Evolutionary conservation across 1,140 invertebrate genomes (phyloP).

Genomic region (Zaprionus kolodkinae): DNA sequence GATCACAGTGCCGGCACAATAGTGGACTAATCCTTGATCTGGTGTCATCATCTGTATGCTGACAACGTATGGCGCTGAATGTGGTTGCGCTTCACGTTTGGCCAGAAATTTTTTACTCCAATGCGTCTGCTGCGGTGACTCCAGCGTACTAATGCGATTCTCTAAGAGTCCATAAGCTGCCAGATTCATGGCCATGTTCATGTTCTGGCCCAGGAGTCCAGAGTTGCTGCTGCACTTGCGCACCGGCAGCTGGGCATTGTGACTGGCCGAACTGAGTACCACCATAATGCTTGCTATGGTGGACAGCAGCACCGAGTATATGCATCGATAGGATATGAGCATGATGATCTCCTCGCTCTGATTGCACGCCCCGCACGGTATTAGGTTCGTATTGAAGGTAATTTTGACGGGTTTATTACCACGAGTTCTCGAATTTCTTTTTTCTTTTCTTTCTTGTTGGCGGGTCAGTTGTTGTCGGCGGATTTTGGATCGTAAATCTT

Average conservation of each 20-base stretch:
- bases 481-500: slow-evolving; percentile 21
- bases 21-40: slow-evolving; percentile 73
- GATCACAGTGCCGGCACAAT: slow-evolving; percentile 80
- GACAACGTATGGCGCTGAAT: slow-evolving; percentile 83
- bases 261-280: slow-evolving; percentile 60
- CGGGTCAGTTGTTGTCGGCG: slow-evolving; percentile 14
- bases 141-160: slow-evolving; percentile 69
- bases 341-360: slow-evolving; percentile 75
- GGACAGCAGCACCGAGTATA: slow-evolving; percentile 67
- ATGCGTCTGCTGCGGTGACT: slow-evolving; percentile 62
- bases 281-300: slow-evolving; percentile 79
- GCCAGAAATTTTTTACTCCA: slow-evolving; percentile 78
- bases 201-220: slow-evolving; percentile 4
- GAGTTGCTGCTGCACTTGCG: slow-evolving; percentile 60
- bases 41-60: slow-evolving; percentile 78
- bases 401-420: slow-evolving; percentile 58
- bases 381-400: slow-evolving; percentile 51
- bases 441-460: background rate
- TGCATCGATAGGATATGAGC: slow-evolving; percentile 70
- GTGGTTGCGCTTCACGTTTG: slow-evolving; percentile 73
- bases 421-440: slow-evolving; percentile 14
- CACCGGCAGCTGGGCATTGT: slow-evolving; percentile 59
- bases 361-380: slow-evolving; percentile 73
- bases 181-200: slow-evolving; percentile 59
- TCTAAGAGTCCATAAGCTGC: slow-evolving; percentile 66